These are phyloP conservation scores for Rhinella marina DNA, from an alignment of 2,797 vertebrate species.

Conservation along the genomic window DNA sequence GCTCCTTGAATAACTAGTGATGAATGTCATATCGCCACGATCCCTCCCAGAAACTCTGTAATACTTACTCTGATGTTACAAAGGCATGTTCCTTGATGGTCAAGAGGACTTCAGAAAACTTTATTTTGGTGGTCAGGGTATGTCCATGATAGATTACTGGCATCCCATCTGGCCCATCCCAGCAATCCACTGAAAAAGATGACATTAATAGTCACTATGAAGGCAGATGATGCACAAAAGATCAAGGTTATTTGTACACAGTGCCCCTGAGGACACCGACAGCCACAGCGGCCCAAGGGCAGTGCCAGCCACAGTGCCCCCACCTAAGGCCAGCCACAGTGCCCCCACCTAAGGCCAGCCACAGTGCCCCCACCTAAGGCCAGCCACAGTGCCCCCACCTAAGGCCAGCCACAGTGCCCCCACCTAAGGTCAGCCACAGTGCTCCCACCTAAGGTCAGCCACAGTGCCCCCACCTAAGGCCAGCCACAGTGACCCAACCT, in stretches of 20 bases:
- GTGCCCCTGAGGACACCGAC: neutral
- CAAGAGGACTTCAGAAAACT: slow-evolving; percentile 90
- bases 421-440: too few relatives aligned
- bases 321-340: neutral
- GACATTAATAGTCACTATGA: neutral
- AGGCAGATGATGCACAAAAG: neutral
- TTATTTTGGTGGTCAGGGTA: slow-evolving; percentile 98
- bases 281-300: too few relatives aligned
- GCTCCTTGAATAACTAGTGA: too few relatives aligned
- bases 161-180: slow-evolving; percentile 97
- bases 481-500: too few relatives aligned
- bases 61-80: slow-evolving; percentile 94
- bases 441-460: too few relatives aligned
- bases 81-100: slow-evolving; percentile 99
- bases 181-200: slow-evolving; percentile 91
- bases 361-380: neutral
- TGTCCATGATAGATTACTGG: slow-evolving; percentile 98
- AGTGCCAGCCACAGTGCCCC: neutral
- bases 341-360: neutral
- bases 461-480: too few relatives aligned
- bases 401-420: neutral
- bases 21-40: too few relatives aligned
- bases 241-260: neutral
- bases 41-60: neutral
- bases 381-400: neutral